Conservation (phyloP, 2,888 invertebrate species). For the Euplexia lucipara region DNA sequence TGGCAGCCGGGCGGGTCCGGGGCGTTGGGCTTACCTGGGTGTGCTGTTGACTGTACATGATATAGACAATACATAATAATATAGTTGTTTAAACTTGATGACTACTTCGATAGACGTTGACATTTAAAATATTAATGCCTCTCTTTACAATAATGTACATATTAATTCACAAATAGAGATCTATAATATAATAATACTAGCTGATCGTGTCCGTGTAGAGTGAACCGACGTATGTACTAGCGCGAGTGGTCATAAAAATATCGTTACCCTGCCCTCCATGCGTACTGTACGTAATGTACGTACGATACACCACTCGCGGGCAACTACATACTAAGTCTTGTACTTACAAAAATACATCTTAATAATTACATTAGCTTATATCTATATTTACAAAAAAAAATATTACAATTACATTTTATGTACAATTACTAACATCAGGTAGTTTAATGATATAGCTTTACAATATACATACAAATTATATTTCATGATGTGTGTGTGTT, state of each 20-base stretch:
- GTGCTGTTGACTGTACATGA: background rate
- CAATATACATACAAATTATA: constrained; percentile 19
- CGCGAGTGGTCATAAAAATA: background rate
- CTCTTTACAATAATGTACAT: constrained; percentile 10
- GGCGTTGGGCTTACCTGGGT: background rate
- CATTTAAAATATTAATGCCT: constrained; percentile 9
- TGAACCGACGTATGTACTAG: background rate
- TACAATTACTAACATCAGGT: constrained; percentile 23
- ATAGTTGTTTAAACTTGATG: background rate
- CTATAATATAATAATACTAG: constrained; percentile 39
- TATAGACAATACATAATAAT: too few species aligned
- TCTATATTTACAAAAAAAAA: constrained; percentile 40
- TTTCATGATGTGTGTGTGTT: constrained; percentile 27
- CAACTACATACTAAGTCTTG: constrained; percentile 14
- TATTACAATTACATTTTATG: constrained; percentile 16
- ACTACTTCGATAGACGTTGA: background rate
- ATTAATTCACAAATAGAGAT: constrained; percentile 21
- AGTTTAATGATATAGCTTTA: constrained; percentile 15
- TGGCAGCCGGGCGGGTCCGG: too few species aligned
- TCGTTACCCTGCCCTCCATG: constrained; percentile 24
- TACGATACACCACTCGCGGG: constrained; percentile 4
- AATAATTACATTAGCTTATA: constrained; percentile 35
- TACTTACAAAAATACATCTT: constrained; percentile 39
- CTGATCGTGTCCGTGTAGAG: background rate
- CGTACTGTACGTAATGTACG: background rate